Evolutionary conservation across 2,797 vertebrate genomes (phyloP).

Genomic region (Oryzias sinensis): DNA sequence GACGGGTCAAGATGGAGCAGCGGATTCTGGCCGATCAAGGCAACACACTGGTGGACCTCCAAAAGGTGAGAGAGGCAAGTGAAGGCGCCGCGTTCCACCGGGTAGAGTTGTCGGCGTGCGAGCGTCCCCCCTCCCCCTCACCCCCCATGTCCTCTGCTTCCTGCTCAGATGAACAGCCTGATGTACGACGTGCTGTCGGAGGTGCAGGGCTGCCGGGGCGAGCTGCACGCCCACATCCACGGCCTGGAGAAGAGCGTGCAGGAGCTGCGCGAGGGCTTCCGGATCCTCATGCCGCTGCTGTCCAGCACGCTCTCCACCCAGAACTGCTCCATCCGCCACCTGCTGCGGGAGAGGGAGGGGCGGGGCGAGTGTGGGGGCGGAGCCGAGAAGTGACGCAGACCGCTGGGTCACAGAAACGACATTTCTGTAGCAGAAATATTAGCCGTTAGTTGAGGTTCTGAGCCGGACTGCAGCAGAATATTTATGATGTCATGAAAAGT

Average conservation of each 20-base stretch:
- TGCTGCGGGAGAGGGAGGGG: conserved; percentile 71
- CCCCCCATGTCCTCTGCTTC: not conserved
- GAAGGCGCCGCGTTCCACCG: not conserved
- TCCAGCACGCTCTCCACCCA: conserved; percentile 72
- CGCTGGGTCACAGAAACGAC: too few relatives aligned
- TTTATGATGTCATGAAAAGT: too few relatives aligned
- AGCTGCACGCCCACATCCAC: conserved; percentile 70
- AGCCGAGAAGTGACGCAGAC: conserved; percentile 32
- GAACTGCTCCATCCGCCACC: conserved; percentile 76
- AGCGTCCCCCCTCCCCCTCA: not conserved
- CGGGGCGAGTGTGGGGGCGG: conserved; percentile 26
- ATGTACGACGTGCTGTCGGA: conserved; percentile 68
- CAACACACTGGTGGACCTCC: conserved; percentile 89
- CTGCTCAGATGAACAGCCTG: conserved; percentile 67
- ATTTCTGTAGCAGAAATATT: too few relatives aligned
- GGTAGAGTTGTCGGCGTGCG: not conserved
- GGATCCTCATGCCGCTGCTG: conserved; percentile 73
- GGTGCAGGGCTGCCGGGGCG: conserved; percentile 70
- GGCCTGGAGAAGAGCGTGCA: conserved; percentile 69
- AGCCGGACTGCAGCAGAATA: too few relatives aligned
- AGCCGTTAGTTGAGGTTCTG: too few relatives aligned
- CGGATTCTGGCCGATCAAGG: conserved; percentile 90
- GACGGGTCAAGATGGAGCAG: conserved; percentile 91
- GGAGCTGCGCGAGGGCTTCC: conserved; percentile 73
- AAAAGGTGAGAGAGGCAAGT: conserved; percentile 83